A percentile compares a stretch with the other conserved stretches of the same genome.
phyloP scores from a whole-genome alignment of 1,140 invertebrate species.

The Oncopeltus fasciatus region DNA sequence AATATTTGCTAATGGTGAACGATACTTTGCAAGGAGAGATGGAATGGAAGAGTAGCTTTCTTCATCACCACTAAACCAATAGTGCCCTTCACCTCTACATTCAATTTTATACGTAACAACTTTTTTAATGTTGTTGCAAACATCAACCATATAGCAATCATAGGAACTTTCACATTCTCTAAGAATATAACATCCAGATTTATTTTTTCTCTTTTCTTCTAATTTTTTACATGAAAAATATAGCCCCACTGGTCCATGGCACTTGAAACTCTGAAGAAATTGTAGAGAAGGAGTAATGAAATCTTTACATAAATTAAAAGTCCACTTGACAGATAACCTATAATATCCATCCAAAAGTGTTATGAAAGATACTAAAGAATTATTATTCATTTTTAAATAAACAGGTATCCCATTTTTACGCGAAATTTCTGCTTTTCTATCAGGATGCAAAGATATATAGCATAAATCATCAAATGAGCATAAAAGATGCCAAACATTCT shows the following conservation, averaged over 20 bases:
- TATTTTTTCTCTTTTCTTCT: constrained; percentile 55
- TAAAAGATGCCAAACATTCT: constrained; percentile 54
- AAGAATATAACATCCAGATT: constrained; percentile 61
- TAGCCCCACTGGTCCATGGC: constrained; percentile 74
- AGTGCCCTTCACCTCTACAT: constrained; percentile 32
- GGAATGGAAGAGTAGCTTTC: constrained; percentile 42
- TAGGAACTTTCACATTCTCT: constrained; percentile 66
- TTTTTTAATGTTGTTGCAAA: constrained; percentile 52
- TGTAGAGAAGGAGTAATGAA: constrained; percentile 59
- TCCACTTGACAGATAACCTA: constrained; percentile 74
- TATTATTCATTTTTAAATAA: constrained; percentile 50
- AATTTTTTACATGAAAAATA: constrained; percentile 72
- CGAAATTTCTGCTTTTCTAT: constrained; percentile 57
- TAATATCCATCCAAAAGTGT: constrained; percentile 77
- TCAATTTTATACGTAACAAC: constrained; percentile 45
- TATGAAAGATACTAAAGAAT: constrained; percentile 60
- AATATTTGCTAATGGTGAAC: constrained; percentile 39
- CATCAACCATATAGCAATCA: constrained; percentile 63
- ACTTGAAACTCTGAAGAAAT: constrained; percentile 54
- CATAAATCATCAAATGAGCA: constrained; percentile 71
- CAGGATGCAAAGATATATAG: constrained; percentile 49
- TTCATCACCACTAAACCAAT: constrained; percentile 34
- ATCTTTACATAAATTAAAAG: constrained; percentile 71
- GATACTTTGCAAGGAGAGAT: constrained; percentile 44
- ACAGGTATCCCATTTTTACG: constrained; percentile 61